phyloP scores from a whole-genome alignment of 2,888 invertebrate genomes.

The Microctonus brassicae region DNA sequence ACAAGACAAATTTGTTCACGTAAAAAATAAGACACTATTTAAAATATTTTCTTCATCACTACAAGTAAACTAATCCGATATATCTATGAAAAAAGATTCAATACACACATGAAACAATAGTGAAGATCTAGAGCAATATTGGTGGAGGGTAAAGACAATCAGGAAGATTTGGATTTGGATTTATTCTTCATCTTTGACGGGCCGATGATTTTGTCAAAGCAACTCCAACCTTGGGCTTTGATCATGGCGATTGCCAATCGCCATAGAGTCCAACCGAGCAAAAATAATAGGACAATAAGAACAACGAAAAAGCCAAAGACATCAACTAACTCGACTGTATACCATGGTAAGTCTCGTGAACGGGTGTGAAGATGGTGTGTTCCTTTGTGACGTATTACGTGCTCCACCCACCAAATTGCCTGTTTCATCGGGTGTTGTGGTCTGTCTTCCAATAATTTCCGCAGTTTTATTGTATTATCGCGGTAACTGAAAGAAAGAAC shows the following conservation, averaged over 20 bases:
- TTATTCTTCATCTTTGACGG: conserved; percentile 4
- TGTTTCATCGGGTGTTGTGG: conserved; percentile 44
- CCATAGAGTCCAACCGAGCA: not conserved
- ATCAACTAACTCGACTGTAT: conserved; percentile 4
- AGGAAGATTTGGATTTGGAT: conserved; percentile 2
- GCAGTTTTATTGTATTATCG: conserved; percentile 42
- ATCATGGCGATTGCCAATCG: conserved; percentile 5
- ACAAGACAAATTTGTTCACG: too few species aligned
- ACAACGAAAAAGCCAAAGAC: conserved; percentile 5
- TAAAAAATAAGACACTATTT: too few species aligned
- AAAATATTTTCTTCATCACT: too few species aligned
- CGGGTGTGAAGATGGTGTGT: conserved; percentile 40
- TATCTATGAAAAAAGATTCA: not conserved
- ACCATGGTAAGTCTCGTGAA: not conserved
- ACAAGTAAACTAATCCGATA: too few species aligned
- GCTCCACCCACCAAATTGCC: conserved; percentile 54
- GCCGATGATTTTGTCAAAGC: not conserved
- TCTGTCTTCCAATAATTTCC: conserved; percentile 38
- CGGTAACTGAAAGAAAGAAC: conserved; percentile 47
- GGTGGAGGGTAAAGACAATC: not conserved
- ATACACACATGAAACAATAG: not conserved
- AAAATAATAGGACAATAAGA: not conserved
- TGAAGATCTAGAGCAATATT: not conserved
- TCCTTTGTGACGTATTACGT: conserved; percentile 52
- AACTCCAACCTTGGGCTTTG: not conserved